phyloP scores from a whole-genome alignment of 2,888 invertebrate genomes.

The Cenopis cana region DNA sequence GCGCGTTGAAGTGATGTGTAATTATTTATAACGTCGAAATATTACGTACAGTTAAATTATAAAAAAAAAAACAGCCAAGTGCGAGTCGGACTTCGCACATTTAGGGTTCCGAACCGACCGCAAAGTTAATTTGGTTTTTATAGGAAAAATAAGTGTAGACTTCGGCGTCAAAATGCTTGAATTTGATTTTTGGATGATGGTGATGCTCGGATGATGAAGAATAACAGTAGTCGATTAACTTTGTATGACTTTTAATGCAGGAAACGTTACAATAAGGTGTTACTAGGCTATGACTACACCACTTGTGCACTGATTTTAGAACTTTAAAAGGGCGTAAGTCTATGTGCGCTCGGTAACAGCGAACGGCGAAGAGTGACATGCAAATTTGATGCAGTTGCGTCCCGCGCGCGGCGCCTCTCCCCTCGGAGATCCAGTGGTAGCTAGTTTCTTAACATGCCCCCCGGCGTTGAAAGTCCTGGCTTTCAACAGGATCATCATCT shows the following conservation, averaged over 20 bases:
- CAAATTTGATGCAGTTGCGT: neutral
- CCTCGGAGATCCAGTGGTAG: neutral
- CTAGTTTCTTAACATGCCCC: constrained; percentile 10
- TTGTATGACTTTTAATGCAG: neutral
- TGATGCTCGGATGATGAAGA: neutral
- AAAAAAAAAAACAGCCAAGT: no score
- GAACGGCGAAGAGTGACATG: constrained; percentile 11
- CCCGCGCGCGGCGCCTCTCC: neutral
- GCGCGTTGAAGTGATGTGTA: no score
- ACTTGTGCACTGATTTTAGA: no score
- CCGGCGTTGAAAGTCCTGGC: constrained; percentile 20
- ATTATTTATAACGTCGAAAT: no score
- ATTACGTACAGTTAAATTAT: no score
- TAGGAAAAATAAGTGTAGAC: no score
- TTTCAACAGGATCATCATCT: constrained; percentile 16
- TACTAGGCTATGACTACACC: neutral
- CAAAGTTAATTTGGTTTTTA: no score
- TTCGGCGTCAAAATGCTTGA: neutral
- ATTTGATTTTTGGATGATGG: neutral
- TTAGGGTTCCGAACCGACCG: no score
- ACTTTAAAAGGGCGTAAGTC: neutral
- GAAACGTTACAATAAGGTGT: neutral
- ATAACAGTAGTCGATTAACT: neutral
- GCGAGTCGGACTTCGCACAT: no score
- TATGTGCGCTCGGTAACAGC: neutral